Conservation (phyloP, 1,140 invertebrate genomes). For the Drosophila subpulchrella region DNA sequence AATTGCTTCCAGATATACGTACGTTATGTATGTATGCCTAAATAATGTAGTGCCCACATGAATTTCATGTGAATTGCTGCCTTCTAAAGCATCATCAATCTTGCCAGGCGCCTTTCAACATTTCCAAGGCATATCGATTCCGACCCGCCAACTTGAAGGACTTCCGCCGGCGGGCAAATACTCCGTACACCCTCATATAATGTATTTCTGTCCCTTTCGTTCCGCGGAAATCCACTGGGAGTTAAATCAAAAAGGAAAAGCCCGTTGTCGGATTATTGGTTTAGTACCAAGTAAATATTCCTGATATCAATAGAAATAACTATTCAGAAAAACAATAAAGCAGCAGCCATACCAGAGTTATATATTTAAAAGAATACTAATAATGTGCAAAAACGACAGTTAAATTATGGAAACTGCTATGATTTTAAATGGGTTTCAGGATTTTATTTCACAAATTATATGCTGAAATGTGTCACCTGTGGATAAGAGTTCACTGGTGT, state of each 20-base stretch:
- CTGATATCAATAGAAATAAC: background rate
- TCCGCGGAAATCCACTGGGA: background rate
- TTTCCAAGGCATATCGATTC: constrained; percentile 42
- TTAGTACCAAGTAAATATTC: background rate
- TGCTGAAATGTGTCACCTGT: background rate
- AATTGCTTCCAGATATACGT: constrained; percentile 33
- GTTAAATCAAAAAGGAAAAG: constrained; percentile 3
- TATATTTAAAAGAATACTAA: too few relatives aligned
- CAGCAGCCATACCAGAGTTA: too few relatives aligned
- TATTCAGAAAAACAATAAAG: too few relatives aligned
- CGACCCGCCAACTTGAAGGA: constrained; percentile 19
- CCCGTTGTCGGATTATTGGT: background rate
- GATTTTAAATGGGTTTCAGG: background rate
- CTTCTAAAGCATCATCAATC: constrained; percentile 43
- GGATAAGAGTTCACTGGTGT: background rate
- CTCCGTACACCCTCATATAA: constrained; percentile 14
- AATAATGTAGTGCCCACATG: constrained; percentile 16
- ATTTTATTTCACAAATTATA: background rate
- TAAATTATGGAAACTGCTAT: too few relatives aligned
- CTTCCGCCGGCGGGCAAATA: constrained; percentile 27
- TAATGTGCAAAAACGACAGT: too few relatives aligned
- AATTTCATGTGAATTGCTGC: constrained; percentile 37
- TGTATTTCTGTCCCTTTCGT: background rate
- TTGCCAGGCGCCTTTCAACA: constrained; percentile 37
- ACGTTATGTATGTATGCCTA: background rate